Conservation (phyloP, 1,140 invertebrate species). For the Conus ventricosus region DNA sequence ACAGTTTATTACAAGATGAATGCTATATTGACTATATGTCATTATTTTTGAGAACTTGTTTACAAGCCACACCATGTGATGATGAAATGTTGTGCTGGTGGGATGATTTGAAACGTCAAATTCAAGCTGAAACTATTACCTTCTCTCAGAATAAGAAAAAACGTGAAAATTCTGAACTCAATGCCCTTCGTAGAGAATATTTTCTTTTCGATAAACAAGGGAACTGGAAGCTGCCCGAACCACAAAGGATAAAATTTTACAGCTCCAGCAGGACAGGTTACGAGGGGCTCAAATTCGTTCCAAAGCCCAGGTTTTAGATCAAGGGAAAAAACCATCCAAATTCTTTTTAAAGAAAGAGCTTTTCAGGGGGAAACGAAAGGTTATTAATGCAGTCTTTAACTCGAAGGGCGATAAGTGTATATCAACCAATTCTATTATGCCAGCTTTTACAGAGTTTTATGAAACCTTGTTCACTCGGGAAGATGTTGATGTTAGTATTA, state of each 20-base stretch:
- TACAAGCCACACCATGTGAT: not conserved
- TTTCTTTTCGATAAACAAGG: not conserved
- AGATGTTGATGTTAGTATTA: slow-evolving; percentile 19
- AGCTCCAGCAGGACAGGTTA: slow-evolving; percentile 34
- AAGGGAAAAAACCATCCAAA: slow-evolving; percentile 48
- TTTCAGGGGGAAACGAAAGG: slow-evolving; percentile 37
- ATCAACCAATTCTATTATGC: slow-evolving; percentile 32
- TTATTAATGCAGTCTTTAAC: slow-evolving; percentile 33
- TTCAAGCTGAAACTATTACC: slow-evolving; percentile 15
- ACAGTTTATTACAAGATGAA: slow-evolving; percentile 32
- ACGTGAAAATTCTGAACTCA: not conserved
- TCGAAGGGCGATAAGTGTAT: slow-evolving; percentile 20
- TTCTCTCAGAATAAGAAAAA: slow-evolving; percentile 21
- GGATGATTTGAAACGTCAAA: slow-evolving; percentile 35
- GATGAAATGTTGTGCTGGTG: slow-evolving; percentile 32
- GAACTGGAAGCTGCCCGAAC: not conserved
- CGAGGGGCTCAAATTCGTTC: slow-evolving; percentile 40
- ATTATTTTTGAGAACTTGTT: not conserved
- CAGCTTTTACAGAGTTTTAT: slow-evolving; percentile 39
- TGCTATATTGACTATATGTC: not conserved
- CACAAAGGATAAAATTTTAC: slow-evolving; percentile 36
- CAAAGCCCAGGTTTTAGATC: slow-evolving; percentile 36
- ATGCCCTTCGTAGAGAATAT: not conserved
- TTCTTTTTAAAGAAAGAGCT: slow-evolving; percentile 44
- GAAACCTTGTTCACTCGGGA: slow-evolving; percentile 5